Base-by-base conservation (phyloP, 2,113 vertebrate species). In the Syngnathoides biaculeatus region DNA sequence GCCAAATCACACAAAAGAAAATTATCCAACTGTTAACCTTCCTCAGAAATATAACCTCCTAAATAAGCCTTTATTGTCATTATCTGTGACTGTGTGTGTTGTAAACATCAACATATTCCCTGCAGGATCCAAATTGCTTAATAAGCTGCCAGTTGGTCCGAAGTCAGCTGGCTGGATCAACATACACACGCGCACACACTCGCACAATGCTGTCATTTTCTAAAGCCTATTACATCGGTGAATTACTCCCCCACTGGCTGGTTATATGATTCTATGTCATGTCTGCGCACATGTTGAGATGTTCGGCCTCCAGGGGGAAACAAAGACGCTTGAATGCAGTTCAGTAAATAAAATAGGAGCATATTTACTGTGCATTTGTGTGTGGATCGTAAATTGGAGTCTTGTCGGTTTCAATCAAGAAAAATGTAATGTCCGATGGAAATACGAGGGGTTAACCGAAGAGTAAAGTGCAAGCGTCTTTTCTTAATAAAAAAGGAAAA, bases 41-140 rank as follows among this genome's bases (percentile, higher is more conserved):
- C 39, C 60, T 62, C 13, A 26, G 39, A 43, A 62, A 43, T 62
- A 43, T 43, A 62, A 62, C 60, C 60, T 24, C 60, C n/a, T 61
- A 61, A 61, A 61, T 61, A 59, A 59, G 59, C 40, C 38, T 62
- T 62, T 14, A 62, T 62, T 62, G 40, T 43, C 60, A 26, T 62
- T 43, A 62, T 43, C 60, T 22, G 57, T 64, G 64, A 45, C 43
- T 68, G 68, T 72, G 69, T 65, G 66, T 56, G 63, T 55, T 93
- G 93, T 90, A 91, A 65, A 79, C 71, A 70, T 74, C 77, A 81
- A 68, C 68, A 45, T 43, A 84, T 65, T 71, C 71, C 93, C 90
- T 90, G 89, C 89, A 89, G 89, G 90, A 75, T 79, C 91, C 92
- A 94, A 94, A 95, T 93, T 93, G 92, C 89, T 92, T 93, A 93